These are phyloP conservation scores for Tachysurus vachellii DNA, from an alignment of 2,113 vertebrate species.

Conservation along the genomic window DNA sequence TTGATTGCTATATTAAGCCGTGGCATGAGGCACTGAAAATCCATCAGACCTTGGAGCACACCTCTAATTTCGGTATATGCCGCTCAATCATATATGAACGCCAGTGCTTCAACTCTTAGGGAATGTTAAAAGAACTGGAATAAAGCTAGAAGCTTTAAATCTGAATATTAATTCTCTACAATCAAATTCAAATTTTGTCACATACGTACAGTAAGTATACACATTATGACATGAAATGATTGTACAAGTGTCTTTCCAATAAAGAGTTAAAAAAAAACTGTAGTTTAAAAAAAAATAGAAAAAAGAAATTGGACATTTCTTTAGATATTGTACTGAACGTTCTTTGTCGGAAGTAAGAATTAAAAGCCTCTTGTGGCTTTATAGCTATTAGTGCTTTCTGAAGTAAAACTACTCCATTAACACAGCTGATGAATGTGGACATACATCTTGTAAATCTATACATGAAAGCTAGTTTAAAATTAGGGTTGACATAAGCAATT, in stretches of 20 bases:
- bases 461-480: slow-evolving; percentile 17
- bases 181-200: too few species aligned
- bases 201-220: too few species aligned
- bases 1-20: slow-evolving; percentile 52
- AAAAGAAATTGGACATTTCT: neutral
- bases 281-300: neutral
- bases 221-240: too few species aligned
- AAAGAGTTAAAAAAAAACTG: neutral
- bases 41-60: slow-evolving; percentile 34
- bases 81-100: neutral
- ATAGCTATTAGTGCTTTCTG: slow-evolving; percentile 10
- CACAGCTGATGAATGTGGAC: neutral
- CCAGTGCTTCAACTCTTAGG: neutral
- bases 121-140: slow-evolving; percentile 8
- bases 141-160: neutral
- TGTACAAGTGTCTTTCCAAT: neutral
- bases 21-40: slow-evolving; percentile 1
- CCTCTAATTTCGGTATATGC: neutral
- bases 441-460: neutral
- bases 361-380: neutral
- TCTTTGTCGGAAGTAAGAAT: slow-evolving; percentile 4
- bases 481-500: neutral
- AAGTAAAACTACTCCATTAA: neutral
- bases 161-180: neutral
- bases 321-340: slow-evolving; percentile 1